Base-by-base conservation (phyloP, 2,888 invertebrate species). In the Onthophagus sagittarius region DNA sequence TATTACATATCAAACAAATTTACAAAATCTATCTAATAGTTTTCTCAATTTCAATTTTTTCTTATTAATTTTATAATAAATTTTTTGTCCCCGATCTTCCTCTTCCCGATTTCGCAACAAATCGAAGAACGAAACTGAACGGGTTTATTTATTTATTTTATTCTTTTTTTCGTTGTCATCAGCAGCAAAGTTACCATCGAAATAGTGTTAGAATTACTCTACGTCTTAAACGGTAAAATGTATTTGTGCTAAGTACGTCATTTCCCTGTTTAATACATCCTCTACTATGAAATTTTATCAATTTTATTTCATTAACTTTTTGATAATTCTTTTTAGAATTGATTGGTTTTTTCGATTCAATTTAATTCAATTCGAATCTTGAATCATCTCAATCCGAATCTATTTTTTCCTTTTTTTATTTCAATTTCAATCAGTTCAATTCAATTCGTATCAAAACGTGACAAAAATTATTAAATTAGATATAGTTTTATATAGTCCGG, bases 191-290 rank as follows among this genome's bases (percentile, higher is more conserved):
- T 77, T 64, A 73, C 65, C 75, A 74, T 78, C 75, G 76, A 77
- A 75, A 78, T 76, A 74, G 72, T 74, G 72, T 74, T 72, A 76
- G 77, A 76, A 77, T 79, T 79, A 79, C 77, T 78, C 80, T 79
- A 79, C 77, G 75, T 77, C 80, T 80, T 76, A 75, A 75, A 65
- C 67, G 53, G 67, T 72, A 71, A 23, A 70, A 77, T 79, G 78
- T 76, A 80, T 82, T 84, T 84, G 84, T 84, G 84, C 84, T 84
- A 83, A 82, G 81, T 83, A 83, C 82, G 82, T 83, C 78, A 77
- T 80, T 80, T 77, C 77, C 76, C 77, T 77, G 76, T 76, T 77
- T 53, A 53, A 53, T 53, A 53, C 39, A 53, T 53, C 39, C 39
- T 53, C 11, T 53, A 53, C 39, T 53, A 53, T 53, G 74, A 72